Evolutionary conservation across 2,888 invertebrate genomes (phyloP).

Genomic region (Entomobrya multifasciata): DNA sequence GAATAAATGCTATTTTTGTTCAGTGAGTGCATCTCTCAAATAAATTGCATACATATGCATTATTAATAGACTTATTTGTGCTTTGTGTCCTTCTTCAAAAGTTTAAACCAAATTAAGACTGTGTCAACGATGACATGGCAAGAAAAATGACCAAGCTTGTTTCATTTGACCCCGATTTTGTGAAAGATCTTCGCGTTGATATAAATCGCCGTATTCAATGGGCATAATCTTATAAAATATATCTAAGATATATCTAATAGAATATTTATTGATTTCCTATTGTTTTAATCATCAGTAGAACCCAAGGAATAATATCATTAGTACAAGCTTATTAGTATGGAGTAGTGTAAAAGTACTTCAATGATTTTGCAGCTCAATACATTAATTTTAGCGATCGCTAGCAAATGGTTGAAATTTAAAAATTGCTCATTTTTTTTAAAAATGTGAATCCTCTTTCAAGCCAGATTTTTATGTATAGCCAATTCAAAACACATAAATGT

Average conservation of each 20-base stretch:
- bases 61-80: not conserved
- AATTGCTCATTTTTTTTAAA: too few relatives aligned
- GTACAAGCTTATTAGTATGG: too few relatives aligned
- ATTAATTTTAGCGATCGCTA: too few relatives aligned
- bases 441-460: too few relatives aligned
- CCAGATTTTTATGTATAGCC: too few relatives aligned
- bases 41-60: not conserved
- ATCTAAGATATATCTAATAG: not conserved
- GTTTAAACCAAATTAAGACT: not conserved
- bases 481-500: too few relatives aligned
- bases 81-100: not conserved
- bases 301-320: too few relatives aligned
- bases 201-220: not conserved
- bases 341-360: too few relatives aligned
- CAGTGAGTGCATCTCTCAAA: too few relatives aligned
- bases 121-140: constrained; percentile 43
- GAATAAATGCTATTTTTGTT: too few relatives aligned
- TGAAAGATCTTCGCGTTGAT: not conserved
- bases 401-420: too few relatives aligned
- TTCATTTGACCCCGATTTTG: not conserved
- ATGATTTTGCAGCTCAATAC: too few relatives aligned
- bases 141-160: constrained; percentile 31
- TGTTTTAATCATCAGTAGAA: not conserved
- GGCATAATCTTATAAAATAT: constrained; percentile 15
- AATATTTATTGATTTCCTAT: constrained; percentile 49